Evolutionary conservation across 2,113 vertebrate genomes (phyloP).

Genomic region (Labrus mixtus): DNA sequence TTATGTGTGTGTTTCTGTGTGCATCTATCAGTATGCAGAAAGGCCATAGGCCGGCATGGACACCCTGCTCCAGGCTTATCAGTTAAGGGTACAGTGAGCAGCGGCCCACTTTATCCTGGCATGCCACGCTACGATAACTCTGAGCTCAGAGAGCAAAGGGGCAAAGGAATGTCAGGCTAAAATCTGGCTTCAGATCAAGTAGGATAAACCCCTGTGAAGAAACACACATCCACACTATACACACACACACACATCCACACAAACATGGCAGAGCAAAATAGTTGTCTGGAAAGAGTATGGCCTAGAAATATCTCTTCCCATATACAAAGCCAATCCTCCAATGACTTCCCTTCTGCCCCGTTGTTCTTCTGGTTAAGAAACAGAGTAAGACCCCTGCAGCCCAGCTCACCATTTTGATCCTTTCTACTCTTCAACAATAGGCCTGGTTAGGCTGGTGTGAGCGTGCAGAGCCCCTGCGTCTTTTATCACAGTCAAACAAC

Average conservation of each 20-base stretch:
- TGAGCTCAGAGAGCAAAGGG: conserved; percentile 42
- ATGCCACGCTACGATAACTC: conserved; percentile 45
- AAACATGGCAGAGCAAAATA: background rate
- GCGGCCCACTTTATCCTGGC: conserved; percentile 45
- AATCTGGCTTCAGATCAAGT: conserved; percentile 47
- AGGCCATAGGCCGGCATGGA: conserved; percentile 17
- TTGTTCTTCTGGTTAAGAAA: conserved; percentile 55
- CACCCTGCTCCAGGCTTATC: conserved; percentile 45
- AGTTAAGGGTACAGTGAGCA: conserved; percentile 52
- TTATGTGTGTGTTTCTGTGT: conserved; percentile 16
- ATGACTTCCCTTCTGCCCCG: conserved; percentile 13
- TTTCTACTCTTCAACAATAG: conserved; percentile 67
- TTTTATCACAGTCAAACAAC: conserved; percentile 72
- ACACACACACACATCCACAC: background rate
- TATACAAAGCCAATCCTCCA: conserved; percentile 7
- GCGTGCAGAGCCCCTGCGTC: conserved; percentile 24
- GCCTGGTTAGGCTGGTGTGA: conserved; percentile 52
- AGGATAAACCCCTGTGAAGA: conserved; percentile 38
- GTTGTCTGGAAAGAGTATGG: background rate
- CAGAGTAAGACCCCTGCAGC: conserved; percentile 54
- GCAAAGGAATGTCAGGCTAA: conserved; percentile 11
- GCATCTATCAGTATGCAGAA: conserved; percentile 32
- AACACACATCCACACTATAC: conserved; percentile 1
- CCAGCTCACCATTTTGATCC: conserved; percentile 61
- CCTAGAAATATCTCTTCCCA: conserved; percentile 9